Conservation (phyloP, 1,140 invertebrate genomes). For the Halictus rubicundus region DNA sequence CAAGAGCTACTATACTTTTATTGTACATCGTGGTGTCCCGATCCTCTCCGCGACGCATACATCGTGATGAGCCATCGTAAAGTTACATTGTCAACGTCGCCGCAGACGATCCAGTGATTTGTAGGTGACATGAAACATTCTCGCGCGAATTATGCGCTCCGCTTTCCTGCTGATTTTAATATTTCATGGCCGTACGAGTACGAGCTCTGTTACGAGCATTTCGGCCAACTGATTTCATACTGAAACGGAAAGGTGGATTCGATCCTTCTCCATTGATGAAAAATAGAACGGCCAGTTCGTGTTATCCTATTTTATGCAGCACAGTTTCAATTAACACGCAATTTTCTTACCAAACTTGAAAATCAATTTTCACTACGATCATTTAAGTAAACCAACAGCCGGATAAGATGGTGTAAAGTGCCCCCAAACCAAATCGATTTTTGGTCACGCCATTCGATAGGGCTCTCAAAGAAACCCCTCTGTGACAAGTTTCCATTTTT, state of each 20-base stretch:
- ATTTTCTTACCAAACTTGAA: too few relatives aligned
- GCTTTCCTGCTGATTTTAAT: neutral
- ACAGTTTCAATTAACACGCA: neutral
- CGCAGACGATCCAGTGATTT: constrained; percentile 17
- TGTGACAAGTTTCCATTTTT: too few relatives aligned
- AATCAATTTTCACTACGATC: too few relatives aligned
- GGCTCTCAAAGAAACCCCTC: too few relatives aligned
- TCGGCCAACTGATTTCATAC: neutral
- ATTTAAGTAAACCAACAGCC: too few relatives aligned
- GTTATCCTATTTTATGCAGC: too few relatives aligned
- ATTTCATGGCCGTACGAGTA: neutral
- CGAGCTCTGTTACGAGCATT: neutral
- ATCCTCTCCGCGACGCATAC: neutral
- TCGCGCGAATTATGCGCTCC: constrained; percentile 9
- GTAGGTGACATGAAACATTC: constrained; percentile 4
- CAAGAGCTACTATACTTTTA: constrained; percentile 28
- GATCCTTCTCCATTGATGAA: constrained; percentile 5
- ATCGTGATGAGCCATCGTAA: constrained; percentile 35
- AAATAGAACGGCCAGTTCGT: neutral
- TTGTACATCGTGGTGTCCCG: neutral
- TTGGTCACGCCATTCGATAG: too few relatives aligned
- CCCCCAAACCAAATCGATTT: too few relatives aligned
- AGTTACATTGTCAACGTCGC: constrained; percentile 32
- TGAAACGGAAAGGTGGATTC: neutral
- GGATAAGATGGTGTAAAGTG: too few relatives aligned